Evolutionary conservation across 1,140 invertebrate genomes (phyloP).

Genomic region (Megalonaias nervosa): DNA sequence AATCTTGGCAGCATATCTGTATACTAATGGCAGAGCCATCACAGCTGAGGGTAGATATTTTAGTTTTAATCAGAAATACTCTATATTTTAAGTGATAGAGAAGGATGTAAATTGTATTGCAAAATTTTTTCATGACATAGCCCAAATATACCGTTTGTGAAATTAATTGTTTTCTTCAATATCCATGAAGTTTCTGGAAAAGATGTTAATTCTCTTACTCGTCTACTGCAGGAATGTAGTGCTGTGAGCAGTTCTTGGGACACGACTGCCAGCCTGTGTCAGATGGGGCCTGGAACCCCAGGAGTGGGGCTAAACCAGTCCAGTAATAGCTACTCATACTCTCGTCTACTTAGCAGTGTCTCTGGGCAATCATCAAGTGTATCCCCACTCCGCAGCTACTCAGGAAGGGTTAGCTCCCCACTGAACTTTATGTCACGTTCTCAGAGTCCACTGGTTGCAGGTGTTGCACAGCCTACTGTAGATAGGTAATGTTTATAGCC

Average conservation of each 20-base stretch:
- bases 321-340: slow-evolving; percentile 50
- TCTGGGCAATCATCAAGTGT: slow-evolving; percentile 59
- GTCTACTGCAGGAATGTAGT: slow-evolving; percentile 52
- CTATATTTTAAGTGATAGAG: too few relatives aligned
- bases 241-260: slow-evolving; percentile 50
- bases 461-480: slow-evolving; percentile 4
- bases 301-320: slow-evolving; percentile 48
- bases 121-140: too few relatives aligned
- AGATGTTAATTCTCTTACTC: too few relatives aligned
- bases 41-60: too few relatives aligned
- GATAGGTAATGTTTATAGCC: slow-evolving; percentile 16
- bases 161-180: too few relatives aligned
- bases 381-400: slow-evolving; percentile 60
- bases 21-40: too few relatives aligned
- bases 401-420: slow-evolving; percentile 61
- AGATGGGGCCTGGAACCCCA: slow-evolving; percentile 36
- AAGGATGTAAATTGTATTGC: too few relatives aligned
- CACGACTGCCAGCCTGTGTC: slow-evolving; percentile 45
- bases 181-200: too few relatives aligned
- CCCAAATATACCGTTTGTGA: too few relatives aligned
- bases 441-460: slow-evolving; percentile 30
- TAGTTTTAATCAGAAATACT: too few relatives aligned
- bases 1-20: too few relatives aligned
- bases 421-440: slow-evolving; percentile 27
- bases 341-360: slow-evolving; percentile 47